Evolutionary conservation across 2,797 vertebrate species (phyloP).

Genomic region (Sandelia bainsii): DNA sequence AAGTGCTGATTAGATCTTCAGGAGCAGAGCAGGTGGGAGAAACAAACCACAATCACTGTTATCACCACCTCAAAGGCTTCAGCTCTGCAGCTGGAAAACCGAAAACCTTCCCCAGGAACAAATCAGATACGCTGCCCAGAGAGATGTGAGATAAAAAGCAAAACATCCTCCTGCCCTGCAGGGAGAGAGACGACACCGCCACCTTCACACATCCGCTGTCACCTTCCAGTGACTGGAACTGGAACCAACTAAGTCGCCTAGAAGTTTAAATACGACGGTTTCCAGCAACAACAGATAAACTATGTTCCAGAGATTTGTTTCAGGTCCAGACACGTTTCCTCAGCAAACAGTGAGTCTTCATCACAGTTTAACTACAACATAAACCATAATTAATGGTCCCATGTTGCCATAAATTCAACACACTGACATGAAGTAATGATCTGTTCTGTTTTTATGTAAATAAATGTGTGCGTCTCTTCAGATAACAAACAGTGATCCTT

Average conservation of each 20-base stretch:
- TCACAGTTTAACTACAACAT: neutral
- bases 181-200: slow-evolving; percentile 29
- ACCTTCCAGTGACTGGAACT: neutral
- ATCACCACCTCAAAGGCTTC: slow-evolving; percentile 37
- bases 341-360: slow-evolving; percentile 21
- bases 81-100: slow-evolving; percentile 63
- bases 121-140: slow-evolving; percentile 26
- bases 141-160: slow-evolving; percentile 34
- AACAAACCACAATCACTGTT: slow-evolving; percentile 7
- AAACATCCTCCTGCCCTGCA: slow-evolving; percentile 63
- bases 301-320: neutral
- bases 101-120: slow-evolving; percentile 30
- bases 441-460: slow-evolving; percentile 23
- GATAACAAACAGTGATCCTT: neutral
- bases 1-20: slow-evolving; percentile 41
- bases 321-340: slow-evolving; percentile 18
- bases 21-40: slow-evolving; percentile 47
- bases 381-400: too few relatives aligned
- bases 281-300: neutral
- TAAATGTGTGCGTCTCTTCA: neutral
- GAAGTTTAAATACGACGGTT: too few relatives aligned
- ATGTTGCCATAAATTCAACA: neutral
- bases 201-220: slow-evolving; percentile 15
- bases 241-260: too few relatives aligned
- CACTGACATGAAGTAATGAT: neutral